phyloP scores from a whole-genome alignment of 1,140 invertebrate genomes.

The Lepeophtheirus salmonis region DNA sequence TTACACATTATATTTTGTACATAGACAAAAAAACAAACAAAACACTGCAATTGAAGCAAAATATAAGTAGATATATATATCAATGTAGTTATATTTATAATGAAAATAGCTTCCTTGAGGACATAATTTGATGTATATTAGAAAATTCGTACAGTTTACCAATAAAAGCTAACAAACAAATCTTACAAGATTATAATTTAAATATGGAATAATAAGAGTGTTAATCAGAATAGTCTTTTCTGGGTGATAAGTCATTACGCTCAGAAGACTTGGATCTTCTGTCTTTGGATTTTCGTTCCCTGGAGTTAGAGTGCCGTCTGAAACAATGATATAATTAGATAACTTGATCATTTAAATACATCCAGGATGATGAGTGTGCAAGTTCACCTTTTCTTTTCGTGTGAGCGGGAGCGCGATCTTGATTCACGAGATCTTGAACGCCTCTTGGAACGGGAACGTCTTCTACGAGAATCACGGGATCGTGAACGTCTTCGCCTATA shows the following conservation, averaged over 20 bases:
- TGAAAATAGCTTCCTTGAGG: too few species aligned
- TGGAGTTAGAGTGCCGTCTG: background rate
- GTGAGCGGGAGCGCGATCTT: conserved; percentile 19
- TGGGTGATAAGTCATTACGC: background rate
- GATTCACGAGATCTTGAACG: conserved; percentile 13
- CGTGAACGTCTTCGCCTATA: conserved; percentile 20
- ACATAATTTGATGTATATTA: too few species aligned
- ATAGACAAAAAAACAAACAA: too few species aligned
- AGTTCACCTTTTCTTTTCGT: background rate
- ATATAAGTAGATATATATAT: too few species aligned
- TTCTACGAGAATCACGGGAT: conserved; percentile 15
- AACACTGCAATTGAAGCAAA: too few species aligned
- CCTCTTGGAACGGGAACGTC: background rate
- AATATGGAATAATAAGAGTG: background rate
- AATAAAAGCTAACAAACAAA: background rate
- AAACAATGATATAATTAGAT: background rate
- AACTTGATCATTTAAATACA: background rate
- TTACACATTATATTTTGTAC: too few species aligned
- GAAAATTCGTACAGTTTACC: background rate
- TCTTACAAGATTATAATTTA: background rate
- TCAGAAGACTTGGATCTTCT: background rate
- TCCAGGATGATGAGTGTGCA: background rate
- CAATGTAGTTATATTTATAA: too few species aligned
- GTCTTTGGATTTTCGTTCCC: background rate
- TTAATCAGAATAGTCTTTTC: background rate